phyloP scores from a whole-genome alignment of 2,888 invertebrate species.

The Mamestra brassicae region DNA sequence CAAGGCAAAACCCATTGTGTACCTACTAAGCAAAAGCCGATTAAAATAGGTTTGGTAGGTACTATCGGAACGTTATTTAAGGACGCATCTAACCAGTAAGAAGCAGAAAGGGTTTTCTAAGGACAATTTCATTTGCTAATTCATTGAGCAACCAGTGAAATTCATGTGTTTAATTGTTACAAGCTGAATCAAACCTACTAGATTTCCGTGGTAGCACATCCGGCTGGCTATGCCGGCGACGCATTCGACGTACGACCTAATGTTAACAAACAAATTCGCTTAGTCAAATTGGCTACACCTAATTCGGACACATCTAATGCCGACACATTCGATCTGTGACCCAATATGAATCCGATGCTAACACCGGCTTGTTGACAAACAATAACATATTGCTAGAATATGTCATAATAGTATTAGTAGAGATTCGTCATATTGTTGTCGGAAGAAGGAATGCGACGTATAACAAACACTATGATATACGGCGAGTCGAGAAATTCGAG shows the following conservation, averaged over 20 bases:
- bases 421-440: not conserved
- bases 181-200: not conserved
- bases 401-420: conserved; percentile 18
- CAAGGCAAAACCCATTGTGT: too few relatives aligned
- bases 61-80: too few relatives aligned
- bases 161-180: not conserved
- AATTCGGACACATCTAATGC: not conserved
- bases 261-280: conserved; percentile 12
- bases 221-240: not conserved
- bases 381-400: conserved; percentile 34
- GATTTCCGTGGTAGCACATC: not conserved
- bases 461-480: not conserved
- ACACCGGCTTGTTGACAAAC: conserved; percentile 48
- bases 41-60: too few relatives aligned
- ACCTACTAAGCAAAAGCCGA: not conserved
- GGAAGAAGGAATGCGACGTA: not conserved
- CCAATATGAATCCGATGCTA: not conserved
- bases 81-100: too few relatives aligned
- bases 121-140: too few relatives aligned
- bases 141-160: not conserved
- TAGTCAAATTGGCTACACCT: not conserved
- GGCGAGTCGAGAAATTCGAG: too few relatives aligned
- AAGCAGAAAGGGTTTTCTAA: too few relatives aligned
- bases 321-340: not conserved
- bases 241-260: not conserved